Conservation (phyloP, 2,888 invertebrate genomes). For the Eilema griseolum region DNA sequence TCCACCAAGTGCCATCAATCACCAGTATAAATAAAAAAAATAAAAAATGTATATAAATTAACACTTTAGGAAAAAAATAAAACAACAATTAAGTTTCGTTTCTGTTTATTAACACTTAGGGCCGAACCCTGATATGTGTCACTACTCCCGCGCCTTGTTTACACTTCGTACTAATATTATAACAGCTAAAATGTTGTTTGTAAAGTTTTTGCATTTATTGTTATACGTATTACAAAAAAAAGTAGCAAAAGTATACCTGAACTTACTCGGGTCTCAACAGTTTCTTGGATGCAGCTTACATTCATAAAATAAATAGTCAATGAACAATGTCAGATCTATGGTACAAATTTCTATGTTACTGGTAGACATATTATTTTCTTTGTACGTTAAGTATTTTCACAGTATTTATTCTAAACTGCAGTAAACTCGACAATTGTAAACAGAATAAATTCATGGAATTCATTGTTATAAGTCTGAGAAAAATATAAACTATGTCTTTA, state of each 20-base stretch:
- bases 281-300: neutral
- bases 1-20: no score
- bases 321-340: no score
- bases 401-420: no score
- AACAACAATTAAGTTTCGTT: conserved; percentile 70
- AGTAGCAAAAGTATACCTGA: neutral
- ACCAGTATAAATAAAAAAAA: no score
- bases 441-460: neutral
- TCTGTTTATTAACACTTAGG: conserved; percentile 84
- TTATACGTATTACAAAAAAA: neutral
- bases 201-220: neutral
- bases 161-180: conserved; percentile 50
- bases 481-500: neutral
- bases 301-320: neutral
- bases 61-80: conserved; percentile 58
- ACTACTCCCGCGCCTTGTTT: conserved; percentile 72
- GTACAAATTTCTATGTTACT: no score
- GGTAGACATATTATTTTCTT: neutral
- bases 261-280: neutral
- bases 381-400: no score
- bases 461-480: neutral
- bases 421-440: no score
- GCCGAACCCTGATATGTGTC: conserved; percentile 83
- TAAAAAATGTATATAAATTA: neutral
- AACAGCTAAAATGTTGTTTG: conserved; percentile 4